Percentiles rank a stretch among this genome's conserved stretches.
phyloP scores from a whole-genome alignment of 2,888 invertebrate genomes.

The Xestia xanthographa region DNA sequence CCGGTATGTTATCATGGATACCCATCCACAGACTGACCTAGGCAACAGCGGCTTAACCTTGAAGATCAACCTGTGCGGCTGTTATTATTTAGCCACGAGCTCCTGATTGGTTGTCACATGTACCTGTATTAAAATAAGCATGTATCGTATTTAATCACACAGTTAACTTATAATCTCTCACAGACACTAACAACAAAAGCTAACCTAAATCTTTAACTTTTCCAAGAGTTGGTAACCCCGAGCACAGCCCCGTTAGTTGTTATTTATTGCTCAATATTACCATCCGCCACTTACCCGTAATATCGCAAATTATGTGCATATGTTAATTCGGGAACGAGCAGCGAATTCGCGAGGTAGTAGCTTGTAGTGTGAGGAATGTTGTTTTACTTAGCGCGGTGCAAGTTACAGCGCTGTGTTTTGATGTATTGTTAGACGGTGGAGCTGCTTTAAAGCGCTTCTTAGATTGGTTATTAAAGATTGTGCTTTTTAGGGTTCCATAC shows the following conservation, averaged over 20 bases:
- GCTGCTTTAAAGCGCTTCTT: conserved; percentile 21
- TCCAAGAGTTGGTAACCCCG: conserved; percentile 52
- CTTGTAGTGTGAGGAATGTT: conserved; percentile 36
- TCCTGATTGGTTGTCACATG: too few relatives aligned
- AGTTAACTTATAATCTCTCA: not conserved
- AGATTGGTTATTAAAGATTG: not conserved
- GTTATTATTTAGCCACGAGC: too few relatives aligned
- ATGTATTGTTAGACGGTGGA: conserved; percentile 8
- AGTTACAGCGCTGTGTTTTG: conserved; percentile 11
- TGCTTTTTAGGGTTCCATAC: not conserved
- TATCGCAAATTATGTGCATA: conserved; percentile 77
- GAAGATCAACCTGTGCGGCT: too few relatives aligned
- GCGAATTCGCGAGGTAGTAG: conserved; percentile 61
- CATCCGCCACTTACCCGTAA: conserved; percentile 72
- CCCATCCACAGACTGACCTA: too few relatives aligned
- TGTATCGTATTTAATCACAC: not conserved
- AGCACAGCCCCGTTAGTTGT: conserved; percentile 69
- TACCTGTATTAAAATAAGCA: too few relatives aligned
- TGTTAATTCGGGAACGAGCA: conserved; percentile 73
- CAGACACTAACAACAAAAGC: conserved; percentile 1
- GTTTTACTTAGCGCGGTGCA: conserved; percentile 33
- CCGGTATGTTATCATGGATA: too few relatives aligned
- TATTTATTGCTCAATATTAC: conserved; percentile 78
- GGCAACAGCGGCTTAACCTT: too few relatives aligned
- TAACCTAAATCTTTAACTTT: conserved; percentile 36